Conservation (phyloP, 2,797 vertebrate species). For the Pogoniulus pusillus region DNA sequence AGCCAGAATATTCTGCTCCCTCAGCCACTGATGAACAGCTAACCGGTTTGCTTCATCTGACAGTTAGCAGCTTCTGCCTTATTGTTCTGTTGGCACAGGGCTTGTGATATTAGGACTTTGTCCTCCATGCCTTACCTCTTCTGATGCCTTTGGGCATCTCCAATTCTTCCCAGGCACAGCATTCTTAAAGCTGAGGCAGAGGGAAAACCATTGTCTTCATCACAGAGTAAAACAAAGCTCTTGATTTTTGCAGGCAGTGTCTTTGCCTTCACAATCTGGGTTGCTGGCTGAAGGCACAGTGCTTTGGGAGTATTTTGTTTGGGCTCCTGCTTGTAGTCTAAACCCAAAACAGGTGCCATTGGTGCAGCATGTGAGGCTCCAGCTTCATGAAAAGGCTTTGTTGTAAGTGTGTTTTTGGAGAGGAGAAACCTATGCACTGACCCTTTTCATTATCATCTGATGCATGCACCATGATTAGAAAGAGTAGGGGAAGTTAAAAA, state of each 20-base stretch:
- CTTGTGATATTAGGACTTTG: neutral
- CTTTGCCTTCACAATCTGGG: neutral
- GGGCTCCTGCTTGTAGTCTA: neutral
- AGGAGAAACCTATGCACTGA: constrained; percentile 32
- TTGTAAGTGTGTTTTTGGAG: neutral
- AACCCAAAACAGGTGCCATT: neutral
- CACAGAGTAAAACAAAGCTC: neutral
- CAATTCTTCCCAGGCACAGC: neutral
- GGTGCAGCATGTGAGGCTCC: neutral
- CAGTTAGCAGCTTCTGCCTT: neutral
- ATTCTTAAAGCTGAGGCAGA: neutral
- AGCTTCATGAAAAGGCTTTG: constrained; percentile 21
- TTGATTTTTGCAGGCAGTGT: neutral
- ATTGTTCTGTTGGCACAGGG: neutral
- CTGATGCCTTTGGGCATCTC: neutral
- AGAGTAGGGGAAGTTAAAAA: constrained; percentile 58
- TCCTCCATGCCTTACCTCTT: neutral
- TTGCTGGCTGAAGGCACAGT: neutral
- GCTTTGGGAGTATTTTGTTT: neutral
- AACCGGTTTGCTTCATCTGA: neutral
- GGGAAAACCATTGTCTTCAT: neutral
- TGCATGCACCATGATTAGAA: constrained; percentile 51
- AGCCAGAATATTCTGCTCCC: neutral
- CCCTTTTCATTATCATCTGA: constrained; percentile 60
- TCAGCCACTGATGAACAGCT: neutral